Evolutionary conservation across 2,113 vertebrate species (phyloP).

Genomic region (Erpornis zantholeuca): DNA sequence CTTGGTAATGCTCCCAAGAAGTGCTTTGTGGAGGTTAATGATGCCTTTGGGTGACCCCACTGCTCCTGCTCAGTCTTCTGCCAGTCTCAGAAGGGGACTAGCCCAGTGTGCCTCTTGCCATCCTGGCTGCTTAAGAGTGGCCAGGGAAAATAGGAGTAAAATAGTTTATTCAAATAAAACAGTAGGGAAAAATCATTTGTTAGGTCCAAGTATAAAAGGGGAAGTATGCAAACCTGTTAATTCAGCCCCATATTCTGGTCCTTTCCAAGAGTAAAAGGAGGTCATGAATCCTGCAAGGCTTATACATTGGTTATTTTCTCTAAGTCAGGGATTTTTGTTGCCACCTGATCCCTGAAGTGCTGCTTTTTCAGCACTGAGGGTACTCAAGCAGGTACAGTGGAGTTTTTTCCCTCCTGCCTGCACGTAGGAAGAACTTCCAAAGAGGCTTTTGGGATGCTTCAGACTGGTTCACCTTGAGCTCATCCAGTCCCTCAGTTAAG

Average conservation of each 20-base stretch:
- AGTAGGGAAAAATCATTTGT: background rate
- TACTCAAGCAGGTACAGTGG: background rate
- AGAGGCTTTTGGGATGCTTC: background rate
- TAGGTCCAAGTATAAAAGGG: background rate
- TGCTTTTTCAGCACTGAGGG: background rate
- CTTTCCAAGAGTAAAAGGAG: background rate
- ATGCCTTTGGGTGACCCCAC: background rate
- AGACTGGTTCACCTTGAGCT: background rate
- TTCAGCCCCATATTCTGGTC: background rate
- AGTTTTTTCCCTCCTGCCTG: background rate
- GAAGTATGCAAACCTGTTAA: background rate
- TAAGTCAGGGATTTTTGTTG: background rate
- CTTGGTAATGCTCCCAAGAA: background rate
- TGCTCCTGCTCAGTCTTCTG: background rate
- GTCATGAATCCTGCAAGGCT: background rate
- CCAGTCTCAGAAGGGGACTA: background rate
- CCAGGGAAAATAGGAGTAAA: background rate
- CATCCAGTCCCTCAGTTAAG: background rate
- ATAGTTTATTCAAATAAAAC: background rate
- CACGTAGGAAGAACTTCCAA: background rate
- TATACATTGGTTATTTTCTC: background rate
- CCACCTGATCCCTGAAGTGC: background rate
- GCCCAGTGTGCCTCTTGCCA: background rate
- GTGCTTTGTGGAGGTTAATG: background rate
- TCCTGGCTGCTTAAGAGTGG: background rate